Conservation (phyloP, 2,888 invertebrate species). For the Oscheius sp. region DNA sequence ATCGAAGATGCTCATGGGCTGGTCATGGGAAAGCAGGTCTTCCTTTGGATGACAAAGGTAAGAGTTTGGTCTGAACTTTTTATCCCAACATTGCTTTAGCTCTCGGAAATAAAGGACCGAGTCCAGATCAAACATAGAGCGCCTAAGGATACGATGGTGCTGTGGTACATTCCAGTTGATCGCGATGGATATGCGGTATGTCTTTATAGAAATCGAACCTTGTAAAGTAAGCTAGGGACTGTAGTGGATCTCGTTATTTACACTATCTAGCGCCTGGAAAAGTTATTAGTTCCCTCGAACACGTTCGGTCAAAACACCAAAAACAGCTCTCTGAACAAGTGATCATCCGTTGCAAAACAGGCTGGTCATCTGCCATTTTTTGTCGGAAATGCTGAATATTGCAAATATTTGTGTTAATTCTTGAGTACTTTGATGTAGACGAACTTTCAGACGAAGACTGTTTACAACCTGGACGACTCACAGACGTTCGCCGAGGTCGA, state of each 20-base stretch:
- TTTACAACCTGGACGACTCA: constrained; percentile 24
- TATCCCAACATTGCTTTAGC: not conserved
- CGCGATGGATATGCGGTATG: constrained; percentile 17
- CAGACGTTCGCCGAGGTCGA: constrained; percentile 22
- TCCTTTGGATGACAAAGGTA: constrained; percentile 23
- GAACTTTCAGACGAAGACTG: constrained; percentile 6
- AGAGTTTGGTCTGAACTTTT: not conserved
- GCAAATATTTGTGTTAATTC: not conserved
- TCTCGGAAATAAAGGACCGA: constrained; percentile 23
- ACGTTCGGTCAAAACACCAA: no score
- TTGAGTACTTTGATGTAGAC: no score
- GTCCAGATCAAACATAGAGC: constrained; percentile 13
- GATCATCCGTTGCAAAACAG: no score
- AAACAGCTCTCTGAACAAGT: no score
- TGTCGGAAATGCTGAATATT: no score
- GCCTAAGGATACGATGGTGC: constrained; percentile 22
- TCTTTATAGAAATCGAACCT: not conserved
- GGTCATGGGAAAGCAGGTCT: not conserved
- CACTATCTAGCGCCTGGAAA: no score
- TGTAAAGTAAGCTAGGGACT: no score
- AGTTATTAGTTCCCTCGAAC: no score
- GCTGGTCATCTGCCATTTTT: no score
- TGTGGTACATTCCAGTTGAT: constrained; percentile 17
- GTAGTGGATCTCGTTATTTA: no score
- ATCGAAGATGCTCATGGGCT: constrained; percentile 16